Evolutionary conservation across 2,888 invertebrate genomes (phyloP).

Genomic region (Eupithecia vulgata): DNA sequence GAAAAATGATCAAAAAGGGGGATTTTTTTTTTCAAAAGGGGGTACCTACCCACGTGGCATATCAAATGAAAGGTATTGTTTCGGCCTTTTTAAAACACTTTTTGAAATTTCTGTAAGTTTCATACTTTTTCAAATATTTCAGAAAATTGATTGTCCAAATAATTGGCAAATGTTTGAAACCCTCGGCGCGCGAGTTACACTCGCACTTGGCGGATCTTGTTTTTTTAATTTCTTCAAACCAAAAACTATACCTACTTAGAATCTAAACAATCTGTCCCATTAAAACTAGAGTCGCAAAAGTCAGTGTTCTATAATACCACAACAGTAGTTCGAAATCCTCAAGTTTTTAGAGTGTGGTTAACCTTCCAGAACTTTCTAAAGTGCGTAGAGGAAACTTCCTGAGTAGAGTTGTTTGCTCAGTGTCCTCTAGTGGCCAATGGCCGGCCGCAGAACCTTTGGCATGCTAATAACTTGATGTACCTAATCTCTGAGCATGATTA

Average conservation of each 20-base stretch:
- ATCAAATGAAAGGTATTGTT: too few relatives aligned
- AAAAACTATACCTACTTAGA: not conserved
- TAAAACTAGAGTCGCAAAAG: not conserved
- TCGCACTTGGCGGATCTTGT: too few relatives aligned
- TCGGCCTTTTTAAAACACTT: too few relatives aligned
- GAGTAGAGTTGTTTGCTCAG: not conserved
- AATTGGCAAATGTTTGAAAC: too few relatives aligned
- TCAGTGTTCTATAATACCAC: not conserved
- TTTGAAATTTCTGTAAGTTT: too few relatives aligned
- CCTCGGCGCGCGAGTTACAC: too few relatives aligned
- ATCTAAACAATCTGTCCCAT: not conserved
- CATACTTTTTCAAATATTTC: too few relatives aligned
- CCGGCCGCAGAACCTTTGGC: not conserved
- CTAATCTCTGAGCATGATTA: not conserved
- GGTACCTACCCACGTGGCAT: too few relatives aligned
- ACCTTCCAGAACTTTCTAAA: not conserved
- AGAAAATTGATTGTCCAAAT: too few relatives aligned
- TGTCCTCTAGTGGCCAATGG: not conserved
- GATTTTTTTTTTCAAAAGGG: too few relatives aligned
- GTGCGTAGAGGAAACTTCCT: not conserved
- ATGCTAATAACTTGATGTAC: conserved; percentile 1
- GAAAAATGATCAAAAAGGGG: too few relatives aligned
- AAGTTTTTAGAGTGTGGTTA: conserved; percentile 3
- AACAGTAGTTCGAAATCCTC: not conserved
- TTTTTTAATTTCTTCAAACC: too few relatives aligned